phyloP scores from a whole-genome alignment of 2,888 invertebrate genomes.

The Tenodera sinensis region DNA sequence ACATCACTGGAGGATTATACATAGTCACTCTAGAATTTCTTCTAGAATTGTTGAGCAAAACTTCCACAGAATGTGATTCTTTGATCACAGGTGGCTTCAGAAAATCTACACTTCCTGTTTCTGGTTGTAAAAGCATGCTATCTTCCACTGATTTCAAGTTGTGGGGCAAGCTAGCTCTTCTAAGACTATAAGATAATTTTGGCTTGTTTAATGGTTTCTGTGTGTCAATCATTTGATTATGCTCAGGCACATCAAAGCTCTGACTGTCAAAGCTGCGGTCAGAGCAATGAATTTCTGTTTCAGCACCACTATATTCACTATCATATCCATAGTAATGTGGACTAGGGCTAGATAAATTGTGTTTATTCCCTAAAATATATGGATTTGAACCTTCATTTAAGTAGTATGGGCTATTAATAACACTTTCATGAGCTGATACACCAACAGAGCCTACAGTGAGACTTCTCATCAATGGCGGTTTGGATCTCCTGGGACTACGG shows the following conservation, averaged over 20 bases:
- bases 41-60: neutral
- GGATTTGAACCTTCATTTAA: neutral
- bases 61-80: slow-evolving; percentile 19
- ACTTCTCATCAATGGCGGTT: neutral
- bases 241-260: slow-evolving; percentile 32
- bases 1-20: neutral
- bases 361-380: neutral
- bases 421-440: neutral
- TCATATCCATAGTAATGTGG: slow-evolving; percentile 52
- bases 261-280: slow-evolving; percentile 42
- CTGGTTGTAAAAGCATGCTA: neutral
- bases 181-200: neutral
- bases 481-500: neutral
- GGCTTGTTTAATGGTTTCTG: neutral
- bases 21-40: neutral
- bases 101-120: neutral
- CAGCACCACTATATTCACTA: slow-evolving; percentile 51
- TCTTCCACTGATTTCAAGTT: neutral
- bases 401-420: neutral
- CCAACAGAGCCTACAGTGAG: neutral
- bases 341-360: neutral
- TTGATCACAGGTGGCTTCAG: neutral
- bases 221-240: neutral
- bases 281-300: slow-evolving; percentile 51
- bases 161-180: neutral